A percentile compares a stretch with the other conserved stretches of the same genome.
These are phyloP conservation scores for Drosophila nigromelanica DNA, from an alignment of 1,140 invertebrate species.

Conservation along the genomic window DNA sequence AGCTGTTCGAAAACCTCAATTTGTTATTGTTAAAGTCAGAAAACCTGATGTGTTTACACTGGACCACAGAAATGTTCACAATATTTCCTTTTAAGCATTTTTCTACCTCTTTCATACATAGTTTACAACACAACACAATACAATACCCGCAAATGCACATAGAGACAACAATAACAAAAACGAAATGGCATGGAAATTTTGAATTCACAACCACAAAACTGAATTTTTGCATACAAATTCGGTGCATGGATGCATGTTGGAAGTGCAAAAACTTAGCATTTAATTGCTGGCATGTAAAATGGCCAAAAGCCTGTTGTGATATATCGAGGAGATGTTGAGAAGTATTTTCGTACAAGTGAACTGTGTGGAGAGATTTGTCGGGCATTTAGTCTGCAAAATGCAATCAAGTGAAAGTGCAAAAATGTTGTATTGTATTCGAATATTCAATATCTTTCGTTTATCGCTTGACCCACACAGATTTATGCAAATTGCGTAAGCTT, in stretches of 20 bases:
- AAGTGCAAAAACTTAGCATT: slow-evolving; percentile 47
- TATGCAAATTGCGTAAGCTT: slow-evolving; percentile 75
- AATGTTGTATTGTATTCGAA: slow-evolving; percentile 16
- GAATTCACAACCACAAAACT: slow-evolving; percentile 45
- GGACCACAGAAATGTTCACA: slow-evolving; percentile 31
- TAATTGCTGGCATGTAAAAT: slow-evolving; percentile 44
- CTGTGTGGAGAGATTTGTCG: slow-evolving; percentile 11
- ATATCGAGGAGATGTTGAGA: background rate
- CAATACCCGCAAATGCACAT: background rate
- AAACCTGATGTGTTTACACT: background rate
- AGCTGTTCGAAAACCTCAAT: slow-evolving; percentile 11
- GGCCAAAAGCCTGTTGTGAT: background rate
- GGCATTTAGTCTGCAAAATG: slow-evolving; percentile 42
- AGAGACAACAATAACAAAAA: slow-evolving; percentile 7
- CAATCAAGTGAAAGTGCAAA: slow-evolving; percentile 73
- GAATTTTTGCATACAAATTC: slow-evolving; percentile 51
- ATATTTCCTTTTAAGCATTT: slow-evolving; percentile 18
- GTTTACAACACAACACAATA: slow-evolving; percentile 22
- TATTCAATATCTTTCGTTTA: slow-evolving; percentile 36
- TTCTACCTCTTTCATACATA: slow-evolving; percentile 25
- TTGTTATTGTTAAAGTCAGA: slow-evolving; percentile 17
- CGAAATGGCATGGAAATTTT: slow-evolving; percentile 44
- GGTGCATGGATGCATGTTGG: slow-evolving; percentile 37
- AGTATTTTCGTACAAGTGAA: background rate
- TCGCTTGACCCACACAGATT: slow-evolving; percentile 44